Evolutionary conservation across 2,888 invertebrate genomes (phyloP).

Genomic region (Caradrina kadenii): DNA sequence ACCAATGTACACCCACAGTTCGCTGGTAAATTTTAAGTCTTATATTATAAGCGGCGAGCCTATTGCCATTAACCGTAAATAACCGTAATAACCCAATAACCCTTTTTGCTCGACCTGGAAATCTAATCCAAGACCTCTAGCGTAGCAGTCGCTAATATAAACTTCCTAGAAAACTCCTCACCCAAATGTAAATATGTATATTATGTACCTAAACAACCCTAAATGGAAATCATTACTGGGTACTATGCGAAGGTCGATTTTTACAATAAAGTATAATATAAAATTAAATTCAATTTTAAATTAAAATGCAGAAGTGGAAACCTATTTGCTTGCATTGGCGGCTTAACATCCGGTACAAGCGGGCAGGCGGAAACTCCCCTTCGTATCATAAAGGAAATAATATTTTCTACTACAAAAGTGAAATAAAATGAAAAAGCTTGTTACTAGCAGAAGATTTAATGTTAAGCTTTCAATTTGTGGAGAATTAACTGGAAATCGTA

Average conservation of each 20-base stretch:
- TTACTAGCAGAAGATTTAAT: not conserved
- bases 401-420: constrained; percentile 20
- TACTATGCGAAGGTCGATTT: not conserved
- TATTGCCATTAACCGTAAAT: too few species aligned
- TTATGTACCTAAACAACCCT: too few species aligned
- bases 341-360: constrained; percentile 40
- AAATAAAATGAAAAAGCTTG: constrained; percentile 14
- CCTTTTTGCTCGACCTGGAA: too few species aligned
- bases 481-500: constrained; percentile 7
- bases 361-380: constrained; percentile 37
- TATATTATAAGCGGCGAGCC: too few species aligned
- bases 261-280: not conserved
- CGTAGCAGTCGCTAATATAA: too few species aligned
- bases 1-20: too few species aligned
- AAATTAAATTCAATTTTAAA: not conserved
- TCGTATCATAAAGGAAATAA: constrained; percentile 46
- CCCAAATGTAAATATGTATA: too few species aligned
- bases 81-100: too few species aligned
- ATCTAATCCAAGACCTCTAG: too few species aligned
- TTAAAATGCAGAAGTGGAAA: constrained; percentile 15
- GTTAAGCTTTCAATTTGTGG: not conserved
- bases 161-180: too few species aligned
- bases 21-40: too few species aligned
- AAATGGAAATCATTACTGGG: not conserved
- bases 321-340: constrained; percentile 36